Conservation (phyloP, 2,113 vertebrate genomes). For the Colossoma macropomum region DNA sequence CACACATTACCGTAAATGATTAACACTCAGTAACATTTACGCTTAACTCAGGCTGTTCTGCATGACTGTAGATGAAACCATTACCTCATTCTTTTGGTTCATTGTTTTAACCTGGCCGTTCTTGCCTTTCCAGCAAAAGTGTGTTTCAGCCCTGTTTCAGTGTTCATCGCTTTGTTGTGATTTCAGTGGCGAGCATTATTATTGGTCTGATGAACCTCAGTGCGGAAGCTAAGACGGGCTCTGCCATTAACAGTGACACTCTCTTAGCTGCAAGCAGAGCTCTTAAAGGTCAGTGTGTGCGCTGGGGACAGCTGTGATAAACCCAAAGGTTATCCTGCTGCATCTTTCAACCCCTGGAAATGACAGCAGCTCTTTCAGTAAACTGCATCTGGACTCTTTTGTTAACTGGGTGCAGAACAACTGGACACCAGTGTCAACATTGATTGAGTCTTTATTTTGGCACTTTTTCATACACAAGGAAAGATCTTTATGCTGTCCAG, state of each 20-base stretch:
- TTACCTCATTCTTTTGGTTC: slow-evolving; percentile 25
- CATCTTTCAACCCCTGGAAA: too few relatives aligned
- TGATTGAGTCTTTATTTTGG: neutral
- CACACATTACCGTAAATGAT: too few relatives aligned
- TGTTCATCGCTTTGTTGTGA: neutral
- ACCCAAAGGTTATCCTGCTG: neutral
- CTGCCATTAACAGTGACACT: slow-evolving; percentile 10
- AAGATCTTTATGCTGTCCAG: neutral
- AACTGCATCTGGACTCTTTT: neutral
- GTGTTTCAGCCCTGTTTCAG: neutral
- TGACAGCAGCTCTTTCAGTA: neutral
- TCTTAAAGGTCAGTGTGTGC: slow-evolving; percentile 13
- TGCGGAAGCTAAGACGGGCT: slow-evolving; percentile 18
- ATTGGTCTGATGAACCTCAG: neutral
- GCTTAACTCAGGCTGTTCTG: neutral
- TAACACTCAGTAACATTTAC: neutral
- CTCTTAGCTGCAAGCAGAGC: neutral
- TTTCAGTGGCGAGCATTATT: slow-evolving; percentile 6
- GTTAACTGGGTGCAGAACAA: neutral
- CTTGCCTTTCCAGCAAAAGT: neutral
- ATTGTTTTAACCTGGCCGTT: neutral
- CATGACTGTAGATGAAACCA: neutral
- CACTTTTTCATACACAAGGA: neutral
- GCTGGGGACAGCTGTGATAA: neutral
- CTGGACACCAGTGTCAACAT: neutral